A percentile compares a stretch with the other conserved stretches of the same genome.
These are phyloP conservation scores for Nemapogon koenigi DNA, from an alignment of 2,888 invertebrate genomes.

Conservation along the genomic window DNA sequence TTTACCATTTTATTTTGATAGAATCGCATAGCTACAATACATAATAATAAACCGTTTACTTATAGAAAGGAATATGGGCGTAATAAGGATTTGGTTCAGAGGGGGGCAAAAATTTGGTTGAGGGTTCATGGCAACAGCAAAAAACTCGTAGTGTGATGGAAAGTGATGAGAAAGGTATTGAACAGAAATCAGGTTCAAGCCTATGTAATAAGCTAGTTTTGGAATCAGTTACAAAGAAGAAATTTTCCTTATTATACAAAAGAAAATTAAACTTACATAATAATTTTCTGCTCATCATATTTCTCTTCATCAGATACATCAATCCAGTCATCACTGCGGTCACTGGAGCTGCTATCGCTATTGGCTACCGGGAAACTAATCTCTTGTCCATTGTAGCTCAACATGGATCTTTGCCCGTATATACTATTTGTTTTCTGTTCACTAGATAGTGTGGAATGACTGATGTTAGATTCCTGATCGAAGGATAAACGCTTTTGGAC, in stretches of 20 bases:
- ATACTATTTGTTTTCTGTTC: slow-evolving; percentile 69
- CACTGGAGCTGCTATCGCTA: slow-evolving; percentile 66
- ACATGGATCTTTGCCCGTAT: slow-evolving; percentile 59
- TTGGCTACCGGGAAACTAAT: slow-evolving; percentile 59
- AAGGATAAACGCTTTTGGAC: slow-evolving; percentile 50
- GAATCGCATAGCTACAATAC: no score
- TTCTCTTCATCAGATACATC: slow-evolving; percentile 68
- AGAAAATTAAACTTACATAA: slow-evolving; percentile 54
- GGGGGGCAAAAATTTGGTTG: no score
- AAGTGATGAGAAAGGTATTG: no score
- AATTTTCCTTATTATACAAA: not conserved
- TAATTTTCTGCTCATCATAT: slow-evolving; percentile 50
- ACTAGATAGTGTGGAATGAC: slow-evolving; percentile 62
- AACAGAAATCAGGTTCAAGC: no score
- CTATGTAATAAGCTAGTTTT: no score
- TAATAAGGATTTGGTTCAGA: no score
- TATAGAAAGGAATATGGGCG: no score
- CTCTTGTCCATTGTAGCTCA: slow-evolving; percentile 56
- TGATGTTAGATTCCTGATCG: slow-evolving; percentile 53
- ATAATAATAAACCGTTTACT: no score
- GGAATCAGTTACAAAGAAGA: no score
- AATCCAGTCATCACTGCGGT: slow-evolving; percentile 72
- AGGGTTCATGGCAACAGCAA: no score
- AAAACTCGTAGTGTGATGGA: no score
- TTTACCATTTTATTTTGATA: no score